A percentile compares a stretch with the other conserved stretches of the same genome.
Evolutionary conservation across 2,888 invertebrate species (phyloP).

Genomic region (Anoplius nigerrimus): DNA sequence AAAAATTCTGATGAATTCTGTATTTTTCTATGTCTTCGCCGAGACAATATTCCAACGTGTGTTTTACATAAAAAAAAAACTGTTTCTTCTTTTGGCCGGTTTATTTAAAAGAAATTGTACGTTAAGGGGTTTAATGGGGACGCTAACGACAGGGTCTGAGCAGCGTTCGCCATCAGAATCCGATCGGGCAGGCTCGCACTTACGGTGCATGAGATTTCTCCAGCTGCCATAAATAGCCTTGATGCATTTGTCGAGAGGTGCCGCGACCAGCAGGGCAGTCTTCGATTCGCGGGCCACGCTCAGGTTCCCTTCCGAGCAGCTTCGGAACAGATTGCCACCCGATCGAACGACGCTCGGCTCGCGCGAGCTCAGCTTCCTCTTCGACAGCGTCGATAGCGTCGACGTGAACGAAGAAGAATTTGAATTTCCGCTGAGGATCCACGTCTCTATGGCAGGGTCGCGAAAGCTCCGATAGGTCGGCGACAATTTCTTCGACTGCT

Average conservation of each 20-base stretch:
- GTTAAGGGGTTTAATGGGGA: no score
- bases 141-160: background rate
- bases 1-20: no score
- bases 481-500: slow-evolving; percentile 72
- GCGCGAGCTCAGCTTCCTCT: slow-evolving; percentile 60
- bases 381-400: slow-evolving; percentile 23
- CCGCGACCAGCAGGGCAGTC: slow-evolving; percentile 50
- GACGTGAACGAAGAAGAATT: no score
- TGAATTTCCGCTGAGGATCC: slow-evolving; percentile 56
- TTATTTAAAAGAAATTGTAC: no score
- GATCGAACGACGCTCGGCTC: slow-evolving; percentile 33
- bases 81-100: no score
- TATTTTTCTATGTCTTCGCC: no score
- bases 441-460: slow-evolving; percentile 77
- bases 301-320: slow-evolving; percentile 85
- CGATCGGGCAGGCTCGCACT: slow-evolving; percentile 69
- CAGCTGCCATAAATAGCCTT: slow-evolving; percentile 86
- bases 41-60: no score
- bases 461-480: slow-evolving; percentile 79
- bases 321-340: slow-evolving; percentile 78
- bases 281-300: slow-evolving; percentile 45
- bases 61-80: no score
- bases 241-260: slow-evolving; percentile 82
- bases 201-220: slow-evolving; percentile 87
- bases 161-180: background rate